These are phyloP conservation scores for Paramisgurnus dabryanus DNA, from an alignment of 2,113 vertebrate species.

Conservation along the genomic window DNA sequence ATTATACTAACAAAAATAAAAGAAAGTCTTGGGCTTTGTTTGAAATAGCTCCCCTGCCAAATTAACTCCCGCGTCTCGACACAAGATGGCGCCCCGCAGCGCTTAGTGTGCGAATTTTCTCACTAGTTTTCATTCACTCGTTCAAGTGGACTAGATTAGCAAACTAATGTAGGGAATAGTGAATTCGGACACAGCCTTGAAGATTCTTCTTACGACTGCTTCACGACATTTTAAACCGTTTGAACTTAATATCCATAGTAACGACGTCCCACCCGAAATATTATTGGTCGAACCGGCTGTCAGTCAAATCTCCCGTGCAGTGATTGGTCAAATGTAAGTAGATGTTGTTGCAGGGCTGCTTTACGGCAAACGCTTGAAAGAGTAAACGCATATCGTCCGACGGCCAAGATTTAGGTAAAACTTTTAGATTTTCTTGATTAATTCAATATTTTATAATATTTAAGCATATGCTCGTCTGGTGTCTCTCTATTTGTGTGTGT, in stretches of 20 bases:
- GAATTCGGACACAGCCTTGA: no score
- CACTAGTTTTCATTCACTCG: no score
- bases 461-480: not conserved
- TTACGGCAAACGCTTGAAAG: constrained; percentile 14
- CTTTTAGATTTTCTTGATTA: not conserved
- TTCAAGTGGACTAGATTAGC: no score
- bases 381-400: not conserved
- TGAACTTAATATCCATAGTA: not conserved
- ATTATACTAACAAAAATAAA: no score
- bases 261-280: not conserved
- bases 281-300: constrained; percentile 33
- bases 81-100: no score
- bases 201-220: not conserved
- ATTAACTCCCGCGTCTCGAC: no score
- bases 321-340: constrained; percentile 4
- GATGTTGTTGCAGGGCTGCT: not conserved
- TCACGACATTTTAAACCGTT: constrained; percentile 28
- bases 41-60: no score
- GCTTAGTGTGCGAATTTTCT: no score
- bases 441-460: not conserved
- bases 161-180: no score
- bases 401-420: not conserved
- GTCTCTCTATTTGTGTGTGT: not conserved
- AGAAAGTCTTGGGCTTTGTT: no score
- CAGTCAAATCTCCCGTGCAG: not conserved